Base-by-base conservation (phyloP, 2,888 invertebrate species). In the Sesia apiformis region DNA sequence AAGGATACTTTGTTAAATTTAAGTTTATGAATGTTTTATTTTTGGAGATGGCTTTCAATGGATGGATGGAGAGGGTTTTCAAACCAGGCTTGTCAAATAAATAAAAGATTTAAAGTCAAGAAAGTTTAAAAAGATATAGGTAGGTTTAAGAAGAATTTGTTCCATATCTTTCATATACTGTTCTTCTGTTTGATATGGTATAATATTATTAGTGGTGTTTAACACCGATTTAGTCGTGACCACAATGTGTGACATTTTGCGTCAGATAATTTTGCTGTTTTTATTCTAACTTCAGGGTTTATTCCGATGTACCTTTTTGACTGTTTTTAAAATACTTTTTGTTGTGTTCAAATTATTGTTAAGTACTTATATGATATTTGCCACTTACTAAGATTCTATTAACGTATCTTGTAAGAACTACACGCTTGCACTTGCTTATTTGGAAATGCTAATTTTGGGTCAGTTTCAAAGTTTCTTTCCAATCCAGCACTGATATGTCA, bases 381-480 rank as follows among this genome's bases (percentile, higher is more conserved):
- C 52, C 55, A 23, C 52, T 38, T 39, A 55, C 55, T 49, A 50
- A 53, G 42, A 55, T 52, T 41, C 50, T 49, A 52, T 50, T 49
- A 49, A 38, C 39, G 6, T 23, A 4, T 50, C 49, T 55, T 43
- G 39, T 40, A 52, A 49, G 53, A 39, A 51, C 8, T 39, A 51
- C 39, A 5, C 51, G 51, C 39, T 51, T 51, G 52, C 56, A 56
- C 54, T 55, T 57, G 53, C 54, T n/a, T 51, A 57, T 50, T 53
- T 57, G 55, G 51, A 57, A 57, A 49, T 57, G 57, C 57, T 52
- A 55, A 46, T 51, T 52, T 52, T 54, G 56, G 40, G 56, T 56
- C 49, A 41, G 7, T 39, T 56, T 56, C 46, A 56, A 42, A 40
- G 49, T 50, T 52, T 54, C n/a, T 55, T 55, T 55, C 55, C 55